These are phyloP conservation scores for Zophobas atratus DNA, from an alignment of 1,140 invertebrate species.

Conservation along the genomic window DNA sequence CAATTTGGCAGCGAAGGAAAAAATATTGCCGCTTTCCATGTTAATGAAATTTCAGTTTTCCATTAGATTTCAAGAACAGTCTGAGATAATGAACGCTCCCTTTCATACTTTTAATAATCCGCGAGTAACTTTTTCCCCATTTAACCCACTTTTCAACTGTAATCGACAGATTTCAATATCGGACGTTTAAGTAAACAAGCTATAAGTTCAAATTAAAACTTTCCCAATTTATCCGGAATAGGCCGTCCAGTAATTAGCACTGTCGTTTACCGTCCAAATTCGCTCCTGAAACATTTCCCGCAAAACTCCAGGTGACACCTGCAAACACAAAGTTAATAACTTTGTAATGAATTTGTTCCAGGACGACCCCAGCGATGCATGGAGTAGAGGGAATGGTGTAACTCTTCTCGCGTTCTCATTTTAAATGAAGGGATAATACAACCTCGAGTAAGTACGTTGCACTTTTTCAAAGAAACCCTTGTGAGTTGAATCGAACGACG, in stretches of 20 bases:
- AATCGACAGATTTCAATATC: slow-evolving; percentile 35
- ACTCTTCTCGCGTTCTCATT: not conserved
- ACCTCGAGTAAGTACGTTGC: slow-evolving; percentile 11
- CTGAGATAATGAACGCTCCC: slow-evolving; percentile 23
- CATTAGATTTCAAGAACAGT: slow-evolving; percentile 22
- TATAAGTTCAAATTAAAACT: slow-evolving; percentile 21
- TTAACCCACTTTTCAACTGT: slow-evolving; percentile 20
- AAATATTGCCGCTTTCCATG: slow-evolving; percentile 16
- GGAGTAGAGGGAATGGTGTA: not conserved
- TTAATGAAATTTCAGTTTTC: slow-evolving; percentile 38
- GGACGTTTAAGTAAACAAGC: slow-evolving; percentile 6
- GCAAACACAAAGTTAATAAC: slow-evolving; percentile 17
- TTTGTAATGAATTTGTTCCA: slow-evolving; percentile 23
- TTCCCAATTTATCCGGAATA: not conserved
- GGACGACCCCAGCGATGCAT: not conserved
- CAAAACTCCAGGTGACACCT: slow-evolving; percentile 2
- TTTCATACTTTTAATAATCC: slow-evolving; percentile 7
- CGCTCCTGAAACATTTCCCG: not conserved
- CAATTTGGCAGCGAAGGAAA: slow-evolving; percentile 6
- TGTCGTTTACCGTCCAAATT: not conserved
- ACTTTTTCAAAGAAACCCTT: no score
- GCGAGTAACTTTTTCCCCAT: slow-evolving; percentile 32
- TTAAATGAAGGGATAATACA: slow-evolving; percentile 26
- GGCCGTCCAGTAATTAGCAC: slow-evolving; percentile 10
- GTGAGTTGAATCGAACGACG: not conserved